These are phyloP conservation scores for Nasonovia ribisnigri DNA, from an alignment of 2,888 invertebrate genomes.

Conservation along the genomic window DNA sequence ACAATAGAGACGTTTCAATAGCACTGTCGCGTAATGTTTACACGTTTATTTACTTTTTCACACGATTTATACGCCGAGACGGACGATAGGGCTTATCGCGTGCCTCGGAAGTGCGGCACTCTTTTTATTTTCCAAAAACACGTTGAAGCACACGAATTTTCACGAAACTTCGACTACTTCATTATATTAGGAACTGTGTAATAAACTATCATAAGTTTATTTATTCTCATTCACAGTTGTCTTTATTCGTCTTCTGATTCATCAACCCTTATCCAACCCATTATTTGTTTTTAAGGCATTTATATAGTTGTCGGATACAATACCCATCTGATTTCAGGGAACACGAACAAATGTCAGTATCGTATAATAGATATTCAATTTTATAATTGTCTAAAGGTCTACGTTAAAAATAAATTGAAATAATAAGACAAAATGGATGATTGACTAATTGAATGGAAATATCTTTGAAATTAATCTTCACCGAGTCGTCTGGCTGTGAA, in stretches of 20 bases:
- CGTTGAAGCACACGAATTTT: neutral
- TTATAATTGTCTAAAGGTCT: neutral
- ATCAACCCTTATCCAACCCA: neutral
- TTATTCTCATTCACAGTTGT: neutral
- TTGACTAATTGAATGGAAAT: neutral
- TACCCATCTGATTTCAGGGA: neutral
- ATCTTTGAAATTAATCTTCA: neutral
- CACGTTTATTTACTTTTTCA: neutral
- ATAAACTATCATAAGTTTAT: neutral
- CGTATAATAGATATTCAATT: neutral
- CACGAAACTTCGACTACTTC: neutral
- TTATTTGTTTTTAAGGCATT: neutral
- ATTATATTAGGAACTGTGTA: neutral
- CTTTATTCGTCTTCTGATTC: too few species aligned
- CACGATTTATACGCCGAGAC: neutral
- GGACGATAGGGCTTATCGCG: neutral
- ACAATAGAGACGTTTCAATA: neutral
- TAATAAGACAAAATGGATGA: neutral
- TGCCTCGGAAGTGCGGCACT: too few species aligned
- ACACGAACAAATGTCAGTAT: neutral
- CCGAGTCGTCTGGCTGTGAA: neutral
- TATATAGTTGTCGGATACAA: neutral
- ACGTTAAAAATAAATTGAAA: neutral
- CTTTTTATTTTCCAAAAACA: neutral
- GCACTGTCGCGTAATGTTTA: neutral